Conservation (phyloP, 2,888 invertebrate species). For the Hypena proboscidalis region DNA sequence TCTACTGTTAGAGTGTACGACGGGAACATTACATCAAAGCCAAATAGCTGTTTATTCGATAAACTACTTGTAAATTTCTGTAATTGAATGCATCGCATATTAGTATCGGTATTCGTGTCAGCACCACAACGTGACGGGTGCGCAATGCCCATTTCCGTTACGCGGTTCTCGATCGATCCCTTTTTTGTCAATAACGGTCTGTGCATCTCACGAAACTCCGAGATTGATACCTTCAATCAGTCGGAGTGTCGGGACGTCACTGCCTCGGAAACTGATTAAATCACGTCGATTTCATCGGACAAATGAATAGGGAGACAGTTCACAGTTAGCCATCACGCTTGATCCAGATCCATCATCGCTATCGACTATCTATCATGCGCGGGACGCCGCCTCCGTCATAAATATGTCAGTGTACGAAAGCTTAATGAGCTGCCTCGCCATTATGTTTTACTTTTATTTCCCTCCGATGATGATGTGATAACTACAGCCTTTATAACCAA, state of each 20-base stretch:
- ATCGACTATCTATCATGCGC: slow-evolving; percentile 54
- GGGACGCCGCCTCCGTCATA: slow-evolving; percentile 34
- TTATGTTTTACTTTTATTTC: slow-evolving; percentile 5
- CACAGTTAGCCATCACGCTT: slow-evolving; percentile 73
- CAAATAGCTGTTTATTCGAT: slow-evolving; percentile 38
- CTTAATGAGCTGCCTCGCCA: slow-evolving; percentile 18
- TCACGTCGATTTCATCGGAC: slow-evolving; percentile 79
- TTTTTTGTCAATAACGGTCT: slow-evolving; percentile 82
- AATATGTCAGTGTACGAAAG: slow-evolving; percentile 27
- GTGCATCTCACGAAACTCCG: slow-evolving; percentile 74
- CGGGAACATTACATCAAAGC: slow-evolving; percentile 30
- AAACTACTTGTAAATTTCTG: slow-evolving; percentile 35
- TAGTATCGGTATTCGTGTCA: slow-evolving; percentile 78
- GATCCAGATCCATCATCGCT: slow-evolving; percentile 66
- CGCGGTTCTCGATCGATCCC: slow-evolving; percentile 77
- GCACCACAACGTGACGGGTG: slow-evolving; percentile 71
- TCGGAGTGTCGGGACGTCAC: slow-evolving; percentile 72
- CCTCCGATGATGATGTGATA: slow-evolving; percentile 7
- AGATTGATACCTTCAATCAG: slow-evolving; percentile 83
- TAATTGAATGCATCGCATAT: slow-evolving; percentile 76
- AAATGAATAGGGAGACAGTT: slow-evolving; percentile 68
- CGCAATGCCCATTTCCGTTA: slow-evolving; percentile 80
- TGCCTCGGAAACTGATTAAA: slow-evolving; percentile 78
- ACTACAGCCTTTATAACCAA: slow-evolving; percentile 7
- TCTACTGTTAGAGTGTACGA: slow-evolving; percentile 30